phyloP scores from a whole-genome alignment of 2,113 vertebrate genomes.

The Ahaetulla prasina region DNA sequence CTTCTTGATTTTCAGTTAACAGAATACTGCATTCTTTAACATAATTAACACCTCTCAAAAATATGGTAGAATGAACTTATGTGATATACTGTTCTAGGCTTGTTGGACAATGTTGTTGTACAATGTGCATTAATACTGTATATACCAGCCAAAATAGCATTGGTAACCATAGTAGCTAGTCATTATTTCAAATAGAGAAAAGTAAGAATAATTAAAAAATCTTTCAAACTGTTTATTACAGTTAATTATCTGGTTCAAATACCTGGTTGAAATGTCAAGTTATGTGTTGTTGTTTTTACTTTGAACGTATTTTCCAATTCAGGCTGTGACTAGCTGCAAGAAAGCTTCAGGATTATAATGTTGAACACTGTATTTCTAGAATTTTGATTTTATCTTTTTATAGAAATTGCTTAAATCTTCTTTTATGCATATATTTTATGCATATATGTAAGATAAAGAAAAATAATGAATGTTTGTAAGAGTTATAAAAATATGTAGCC shows the following conservation, averaged over 20 bases:
- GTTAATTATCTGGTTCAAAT: not conserved
- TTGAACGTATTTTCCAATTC: not conserved
- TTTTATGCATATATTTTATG: constrained; percentile 44
- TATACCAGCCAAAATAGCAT: not conserved
- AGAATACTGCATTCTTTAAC: constrained; percentile 14
- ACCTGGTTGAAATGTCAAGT: not conserved
- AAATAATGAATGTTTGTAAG: constrained; percentile 52
- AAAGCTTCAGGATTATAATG: not conserved
- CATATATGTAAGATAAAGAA: constrained; percentile 48
- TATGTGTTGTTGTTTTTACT: not conserved
- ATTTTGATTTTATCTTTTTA: not conserved
- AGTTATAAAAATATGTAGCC: constrained; percentile 54
- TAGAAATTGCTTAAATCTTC: not conserved
- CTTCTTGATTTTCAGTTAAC: not conserved
- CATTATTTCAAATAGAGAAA: not conserved
- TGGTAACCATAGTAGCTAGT: not conserved
- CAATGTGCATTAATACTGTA: not conserved
- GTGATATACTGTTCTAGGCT: constrained; percentile 1
- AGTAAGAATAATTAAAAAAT: not conserved
- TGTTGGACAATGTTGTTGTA: not conserved
- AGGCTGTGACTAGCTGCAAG: not conserved
- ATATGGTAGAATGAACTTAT: not conserved
- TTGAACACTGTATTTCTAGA: not conserved
- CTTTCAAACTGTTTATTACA: not conserved
- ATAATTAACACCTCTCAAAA: not conserved